These are phyloP conservation scores for Aptenodytes forsteri DNA, from an alignment of 2,113 vertebrate species.

Conservation along the genomic window DNA sequence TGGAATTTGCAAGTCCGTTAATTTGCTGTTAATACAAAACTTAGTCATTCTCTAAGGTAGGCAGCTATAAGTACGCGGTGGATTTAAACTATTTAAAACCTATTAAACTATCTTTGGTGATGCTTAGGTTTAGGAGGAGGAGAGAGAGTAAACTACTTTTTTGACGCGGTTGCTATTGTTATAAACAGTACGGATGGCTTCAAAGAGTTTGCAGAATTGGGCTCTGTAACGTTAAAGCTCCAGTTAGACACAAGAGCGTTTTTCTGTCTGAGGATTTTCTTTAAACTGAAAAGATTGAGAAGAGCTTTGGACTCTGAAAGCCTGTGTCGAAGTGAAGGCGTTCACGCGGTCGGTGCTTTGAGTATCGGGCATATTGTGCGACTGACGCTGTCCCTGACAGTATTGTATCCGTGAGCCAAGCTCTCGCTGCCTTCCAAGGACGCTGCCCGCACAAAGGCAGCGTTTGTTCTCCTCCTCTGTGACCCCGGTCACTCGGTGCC, in stretches of 20 bases:
- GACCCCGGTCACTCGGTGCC: not conserved
- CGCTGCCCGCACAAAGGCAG: slow-evolving; percentile 34
- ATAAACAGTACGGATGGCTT: not conserved
- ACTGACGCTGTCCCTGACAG: not conserved
- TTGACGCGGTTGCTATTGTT: not conserved
- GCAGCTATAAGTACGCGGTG: not conserved
- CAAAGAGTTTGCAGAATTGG: not conserved
- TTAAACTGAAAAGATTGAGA: not conserved
- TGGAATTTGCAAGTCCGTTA: not conserved
- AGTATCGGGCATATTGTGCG: not conserved
- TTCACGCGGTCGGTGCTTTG: not conserved
- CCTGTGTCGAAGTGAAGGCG: not conserved
- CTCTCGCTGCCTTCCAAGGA: not conserved
- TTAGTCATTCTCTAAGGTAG: not conserved
- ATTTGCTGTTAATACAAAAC: not conserved
- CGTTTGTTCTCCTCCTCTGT: slow-evolving; percentile 39
- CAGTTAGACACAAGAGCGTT: not conserved
- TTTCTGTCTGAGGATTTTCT: not conserved
- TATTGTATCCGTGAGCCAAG: not conserved
- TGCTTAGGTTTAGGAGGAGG: not conserved
- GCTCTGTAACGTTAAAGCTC: not conserved
- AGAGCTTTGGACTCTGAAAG: not conserved
- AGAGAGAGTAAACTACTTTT: not conserved
- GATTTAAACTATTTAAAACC: not conserved
- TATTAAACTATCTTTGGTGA: not conserved